Base-by-base conservation (phyloP, 2,888 invertebrate genomes). In the Nomada hirtipes region DNA sequence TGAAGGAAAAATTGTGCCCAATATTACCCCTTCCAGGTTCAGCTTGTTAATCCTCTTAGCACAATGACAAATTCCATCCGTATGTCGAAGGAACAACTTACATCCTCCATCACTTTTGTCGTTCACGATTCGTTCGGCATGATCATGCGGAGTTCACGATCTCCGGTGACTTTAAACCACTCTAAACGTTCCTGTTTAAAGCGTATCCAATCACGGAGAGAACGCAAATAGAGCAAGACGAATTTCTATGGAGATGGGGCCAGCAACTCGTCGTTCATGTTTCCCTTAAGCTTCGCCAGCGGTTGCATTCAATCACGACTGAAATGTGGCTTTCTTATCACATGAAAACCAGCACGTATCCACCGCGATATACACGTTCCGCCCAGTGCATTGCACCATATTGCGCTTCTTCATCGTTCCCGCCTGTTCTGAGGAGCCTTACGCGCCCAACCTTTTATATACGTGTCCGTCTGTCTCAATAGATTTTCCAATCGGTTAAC, bases 171-270 rank as follows among this genome's bases (percentile, higher is more conserved):
- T 90, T 88, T 15, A 15, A 15, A 47, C 13, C 0, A 13, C 47
- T 47, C 15, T 85, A 87, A 82, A 84, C 86, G 85, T 76, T 53
- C 76, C 83, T 86, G 88, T 85, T 82, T 76, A 85, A 82, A 83
- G 86, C 82, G 86, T 81, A 87, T 90, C 85, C 88, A 89, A 90
- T 90, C 86, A 90, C 89, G 82, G 86, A 73, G 80, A 85, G 86
- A 88, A 89, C 89, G 88, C 89, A 90, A 90, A 91, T 89, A 86
- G 84, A 44, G 57, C 26, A 57, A 0, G 13, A 2, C n/a, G 61
- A 57, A 57, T 20, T 13, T 52, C 42, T 36, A 36, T 3, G 23
- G 68, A 42, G 26, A 11, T 2, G 13, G 36, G 23, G 26, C 50
- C 50, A 42, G 55, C 60, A 63, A 68, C 63, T 57, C 26, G 9